Base-by-base conservation (phyloP, 2,113 vertebrate species). In the Hyperopisus bebe region DNA sequence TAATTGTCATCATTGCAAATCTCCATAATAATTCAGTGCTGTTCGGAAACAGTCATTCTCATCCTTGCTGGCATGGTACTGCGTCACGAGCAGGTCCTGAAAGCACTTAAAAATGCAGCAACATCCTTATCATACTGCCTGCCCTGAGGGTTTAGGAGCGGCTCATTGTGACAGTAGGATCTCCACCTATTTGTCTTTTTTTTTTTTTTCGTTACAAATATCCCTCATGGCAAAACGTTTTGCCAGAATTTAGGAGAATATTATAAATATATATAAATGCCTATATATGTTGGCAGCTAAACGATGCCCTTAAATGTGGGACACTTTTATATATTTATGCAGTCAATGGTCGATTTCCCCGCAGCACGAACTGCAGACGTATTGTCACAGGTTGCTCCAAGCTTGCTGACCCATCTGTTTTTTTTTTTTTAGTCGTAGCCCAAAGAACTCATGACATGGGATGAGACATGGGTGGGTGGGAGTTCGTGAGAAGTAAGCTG, bases 241-340 rank as follows among this genome's bases (percentile, higher is more conserved):
- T 27, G 27, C 39, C n/a, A 35, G n/a, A 44, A 13, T 2, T 74
- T 46, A 55, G 5, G n/a, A 50, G 46, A 77, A 21, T 31, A 50
- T 39, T 27, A 31, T 13, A 50, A 17, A 53, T 53, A 50, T n/a
- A n/a, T n/a, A n/a, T n/a, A n/a, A n/a, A n/a, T n/a, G n/a, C n/a
- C n/a, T n/a, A n/a, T n/a, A n/a, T n/a, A n/a, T n/a, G n/a, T n/a
- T n/a, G n/a, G n/a, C 17, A 19, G 51, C 51, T 53, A 17, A 53
- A 53, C 2, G 4, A 53, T 21, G 51, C 17, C 51, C 51, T 53
- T 53, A 53, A 53, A 53, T 53, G 42, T 35, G 15, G 44, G 80
- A 55, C 88, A 92, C 92, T 92, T 90, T 90, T 62, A 47, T 91
- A 90, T 88, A 80, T 42, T 70, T 70, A 91, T 91, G 11, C 91